Evolutionary conservation across 2,113 vertebrate genomes (phyloP).

Genomic region (Verasper variegatus): DNA sequence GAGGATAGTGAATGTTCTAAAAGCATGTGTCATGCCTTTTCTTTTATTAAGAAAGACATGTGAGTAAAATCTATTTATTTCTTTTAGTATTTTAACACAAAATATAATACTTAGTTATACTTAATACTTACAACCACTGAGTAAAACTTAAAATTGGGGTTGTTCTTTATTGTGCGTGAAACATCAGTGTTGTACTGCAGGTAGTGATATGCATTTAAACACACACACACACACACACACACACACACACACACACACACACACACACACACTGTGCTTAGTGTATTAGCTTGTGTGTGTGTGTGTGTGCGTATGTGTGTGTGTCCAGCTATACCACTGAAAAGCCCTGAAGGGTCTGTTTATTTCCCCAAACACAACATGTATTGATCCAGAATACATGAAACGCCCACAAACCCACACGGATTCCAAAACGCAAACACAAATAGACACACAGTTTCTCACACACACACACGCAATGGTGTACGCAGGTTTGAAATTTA

Average conservation of each 20-base stretch:
- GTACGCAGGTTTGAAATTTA: conserved; percentile 30
- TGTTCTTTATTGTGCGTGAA: no score
- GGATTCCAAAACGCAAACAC: conserved; percentile 20
- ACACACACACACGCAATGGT: conserved; percentile 5
- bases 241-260: no score
- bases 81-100: no score
- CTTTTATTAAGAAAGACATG: neutral
- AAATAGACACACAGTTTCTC: conserved; percentile 4
- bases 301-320: neutral
- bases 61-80: no score
- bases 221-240: no score
- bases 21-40: neutral
- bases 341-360: conserved; percentile 52
- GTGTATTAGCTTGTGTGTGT: neutral
- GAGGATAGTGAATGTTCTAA: neutral
- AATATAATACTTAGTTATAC: no score
- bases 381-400: conserved; percentile 62
- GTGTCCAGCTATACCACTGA: neutral
- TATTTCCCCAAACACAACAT: conserved; percentile 63
- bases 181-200: no score
- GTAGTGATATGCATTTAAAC: no score
- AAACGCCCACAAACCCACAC: conserved; percentile 38
- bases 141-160: no score
- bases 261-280: neutral
- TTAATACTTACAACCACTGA: no score